phyloP scores from a whole-genome alignment of 2,113 vertebrate species.

The Colossoma macropomum region DNA sequence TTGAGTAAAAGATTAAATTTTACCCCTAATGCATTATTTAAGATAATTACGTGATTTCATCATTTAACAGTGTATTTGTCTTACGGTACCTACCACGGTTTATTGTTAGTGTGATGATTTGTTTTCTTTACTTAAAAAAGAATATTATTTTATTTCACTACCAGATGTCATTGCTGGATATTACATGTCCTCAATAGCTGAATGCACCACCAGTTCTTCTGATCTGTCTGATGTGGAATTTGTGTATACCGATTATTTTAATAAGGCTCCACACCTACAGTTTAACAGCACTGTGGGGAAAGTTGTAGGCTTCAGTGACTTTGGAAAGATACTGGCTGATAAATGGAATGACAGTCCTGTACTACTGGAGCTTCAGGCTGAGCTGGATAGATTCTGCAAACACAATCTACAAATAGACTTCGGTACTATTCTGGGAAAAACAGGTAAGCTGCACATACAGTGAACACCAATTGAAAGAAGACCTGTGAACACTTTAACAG shows the following conservation, averaged over 20 bases:
- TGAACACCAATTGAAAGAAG: too few species aligned
- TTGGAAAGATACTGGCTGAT: background rate
- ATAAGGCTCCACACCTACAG: background rate
- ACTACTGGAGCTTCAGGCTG: background rate
- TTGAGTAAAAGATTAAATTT: too few species aligned
- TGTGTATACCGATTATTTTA: background rate
- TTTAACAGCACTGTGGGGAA: constrained; percentile 36
- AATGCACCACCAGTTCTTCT: background rate
- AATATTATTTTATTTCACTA: background rate
- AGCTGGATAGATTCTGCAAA: too few species aligned
- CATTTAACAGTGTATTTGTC: too few species aligned
- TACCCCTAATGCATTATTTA: too few species aligned
- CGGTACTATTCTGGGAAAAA: too few species aligned
- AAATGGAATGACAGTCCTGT: background rate
- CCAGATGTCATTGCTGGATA: background rate
- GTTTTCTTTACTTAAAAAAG: background rate
- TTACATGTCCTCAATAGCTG: background rate
- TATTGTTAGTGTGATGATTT: too few species aligned
- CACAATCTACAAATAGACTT: too few species aligned
- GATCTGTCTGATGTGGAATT: background rate
- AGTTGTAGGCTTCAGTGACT: constrained; percentile 16
- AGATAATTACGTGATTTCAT: too few species aligned
- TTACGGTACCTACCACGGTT: too few species aligned
- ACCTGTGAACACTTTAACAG: too few species aligned
- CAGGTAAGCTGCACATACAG: too few species aligned